Evolutionary conservation across 2,888 invertebrate species (phyloP), one percentile per base, ranked within the genome.

Genomic region (Scrobipalpa costella): DNA sequence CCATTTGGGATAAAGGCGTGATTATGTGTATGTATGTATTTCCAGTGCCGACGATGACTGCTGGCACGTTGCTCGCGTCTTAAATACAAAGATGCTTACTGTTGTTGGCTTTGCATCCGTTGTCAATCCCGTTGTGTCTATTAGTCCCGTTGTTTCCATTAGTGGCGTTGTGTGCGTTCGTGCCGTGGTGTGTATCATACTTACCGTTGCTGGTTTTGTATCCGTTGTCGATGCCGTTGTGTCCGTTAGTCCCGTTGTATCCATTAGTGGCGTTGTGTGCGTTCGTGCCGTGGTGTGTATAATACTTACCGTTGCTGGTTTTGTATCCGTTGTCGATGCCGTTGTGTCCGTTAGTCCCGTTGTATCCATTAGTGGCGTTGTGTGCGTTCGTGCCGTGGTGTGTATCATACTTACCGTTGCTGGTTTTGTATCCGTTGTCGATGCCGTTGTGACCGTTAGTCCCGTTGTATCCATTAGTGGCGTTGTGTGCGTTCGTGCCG

Each of bases 111-210:
- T n/a, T n/a, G n/a, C n/a, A n/a, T n/a, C n/a, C n/a, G n/a, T n/a
- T n/a, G n/a, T n/a, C n/a, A n/a, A 68, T 71, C 47, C 71, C 75
- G 68, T 68, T 72, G 27, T 27, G 27, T 52, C 66, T 73, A 60
- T 69, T 69, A n/a, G 65, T 66, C 5, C 75, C 80, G 66, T 75
- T 80, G 49, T 68, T 65, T 9, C 71, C 80, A 65, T 73, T 77
- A 2, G 27, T 27, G 49, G 65, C 73, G 61, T 69, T 69, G 15
- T 66, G 55, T 0, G 71, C 74, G 66, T 73, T 77, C 63, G 71
- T 67, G 0, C 73, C 73, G 15, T 70, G 57, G 59, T 55, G 3
- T 67, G 62, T 67, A 61, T 57, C 66, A n/a, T n/a, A n/a, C n/a
- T n/a, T n/a, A n/a, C n/a, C n/a, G n/a, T n/a, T n/a, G n/a, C n/a